A percentile compares a stretch with the other conserved stretches of the same genome.
phyloP scores from a whole-genome alignment of 1,140 invertebrate genomes.

The Riptortus pedestris region DNA sequence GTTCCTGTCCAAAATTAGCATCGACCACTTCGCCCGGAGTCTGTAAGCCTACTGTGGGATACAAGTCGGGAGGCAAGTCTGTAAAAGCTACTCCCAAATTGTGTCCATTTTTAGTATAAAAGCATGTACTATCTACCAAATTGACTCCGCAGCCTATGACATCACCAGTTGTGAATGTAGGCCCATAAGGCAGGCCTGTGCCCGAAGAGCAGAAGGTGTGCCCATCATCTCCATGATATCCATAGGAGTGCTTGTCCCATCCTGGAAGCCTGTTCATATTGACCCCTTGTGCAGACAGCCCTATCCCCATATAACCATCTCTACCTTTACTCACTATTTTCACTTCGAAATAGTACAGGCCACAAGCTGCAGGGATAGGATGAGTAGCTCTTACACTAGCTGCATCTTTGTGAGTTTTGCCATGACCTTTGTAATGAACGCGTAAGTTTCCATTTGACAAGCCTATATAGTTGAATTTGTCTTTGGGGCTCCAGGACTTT shows the following conservation, averaged over 20 bases:
- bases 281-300: conserved; percentile 85
- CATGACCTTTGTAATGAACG: conserved; percentile 97
- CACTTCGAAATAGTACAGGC: conserved; percentile 98
- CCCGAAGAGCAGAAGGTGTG: conserved; percentile 96
- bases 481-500: conserved; percentile 90
- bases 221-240: conserved; percentile 99
- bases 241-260: conserved; percentile 99
- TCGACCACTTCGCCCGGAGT: conserved; percentile 96
- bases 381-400: conserved; percentile 92
- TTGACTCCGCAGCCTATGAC: conserved; percentile 97
- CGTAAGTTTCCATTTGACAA: conserved; percentile 94
- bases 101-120: conserved; percentile 99
- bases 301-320: conserved; percentile 98
- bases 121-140: conserved; percentile 93
- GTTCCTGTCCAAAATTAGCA: conserved; percentile 95
- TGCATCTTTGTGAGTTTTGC: conserved; percentile 94
- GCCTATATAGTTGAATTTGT: conserved; percentile 94
- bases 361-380: conserved; percentile 91
- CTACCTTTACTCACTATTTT: conserved; percentile 96
- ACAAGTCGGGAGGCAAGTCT: conserved; percentile 87
- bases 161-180: conserved; percentile 96
- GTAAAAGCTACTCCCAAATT: conserved; percentile 93
- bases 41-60: conserved; percentile 96
- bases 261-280: conserved; percentile 92
- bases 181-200: conserved; percentile 93